Conservation (phyloP, 2,113 vertebrate genomes). For the Syrrhaptes paradoxus region DNA sequence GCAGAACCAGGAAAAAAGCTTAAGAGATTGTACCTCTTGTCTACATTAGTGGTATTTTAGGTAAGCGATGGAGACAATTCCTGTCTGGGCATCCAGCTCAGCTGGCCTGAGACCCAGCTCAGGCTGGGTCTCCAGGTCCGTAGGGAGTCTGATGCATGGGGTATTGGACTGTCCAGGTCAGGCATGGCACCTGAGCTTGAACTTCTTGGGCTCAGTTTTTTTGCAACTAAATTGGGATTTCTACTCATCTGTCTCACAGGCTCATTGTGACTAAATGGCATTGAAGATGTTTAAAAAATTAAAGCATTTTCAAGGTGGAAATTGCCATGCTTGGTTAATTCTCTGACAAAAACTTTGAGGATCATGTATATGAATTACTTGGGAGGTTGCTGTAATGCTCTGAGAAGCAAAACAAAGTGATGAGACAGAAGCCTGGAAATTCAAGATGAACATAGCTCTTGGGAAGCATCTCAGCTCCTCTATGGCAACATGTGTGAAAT, state of each 20-base stretch:
- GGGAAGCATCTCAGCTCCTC: neutral
- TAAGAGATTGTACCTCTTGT: neutral
- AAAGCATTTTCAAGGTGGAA: neutral
- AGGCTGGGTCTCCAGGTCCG: neutral
- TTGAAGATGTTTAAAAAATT: neutral
- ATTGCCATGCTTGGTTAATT: neutral
- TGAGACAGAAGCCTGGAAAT: neutral
- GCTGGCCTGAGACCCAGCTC: too few species aligned
- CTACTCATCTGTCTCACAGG: neutral
- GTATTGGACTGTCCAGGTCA: neutral
- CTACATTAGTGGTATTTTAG: neutral
- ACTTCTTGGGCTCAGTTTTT: neutral
- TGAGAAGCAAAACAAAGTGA: neutral
- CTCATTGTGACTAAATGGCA: neutral
- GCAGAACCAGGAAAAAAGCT: neutral
- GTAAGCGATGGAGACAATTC: neutral
- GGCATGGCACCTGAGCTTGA: neutral
- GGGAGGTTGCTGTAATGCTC: neutral
- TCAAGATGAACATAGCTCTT: neutral
- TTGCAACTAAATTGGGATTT: neutral
- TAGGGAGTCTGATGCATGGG: neutral
- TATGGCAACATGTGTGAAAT: neutral
- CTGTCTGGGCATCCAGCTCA: neutral
- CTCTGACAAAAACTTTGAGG: neutral
- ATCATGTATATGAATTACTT: neutral